Percentiles rank a stretch among this genome's conserved stretches.
phyloP scores from a whole-genome alignment of 2,888 invertebrate species.

The Rhorus exstirpatorius region DNA sequence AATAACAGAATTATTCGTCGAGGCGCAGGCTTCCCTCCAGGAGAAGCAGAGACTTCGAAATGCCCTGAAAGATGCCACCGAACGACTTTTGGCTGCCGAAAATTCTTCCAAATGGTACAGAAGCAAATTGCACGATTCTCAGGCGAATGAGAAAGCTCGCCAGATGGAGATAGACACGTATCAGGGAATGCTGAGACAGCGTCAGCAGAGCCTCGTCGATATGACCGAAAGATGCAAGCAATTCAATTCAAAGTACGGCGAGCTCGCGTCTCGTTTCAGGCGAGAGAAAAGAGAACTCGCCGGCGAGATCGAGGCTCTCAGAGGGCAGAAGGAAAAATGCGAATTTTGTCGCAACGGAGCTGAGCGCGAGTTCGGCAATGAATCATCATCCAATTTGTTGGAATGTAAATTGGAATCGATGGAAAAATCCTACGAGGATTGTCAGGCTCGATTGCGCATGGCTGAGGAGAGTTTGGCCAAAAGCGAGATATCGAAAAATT shows the following conservation, averaged over 20 bases:
- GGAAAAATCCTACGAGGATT: conserved; percentile 72
- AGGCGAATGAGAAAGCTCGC: conserved; percentile 77
- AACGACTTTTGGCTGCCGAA: conserved; percentile 73
- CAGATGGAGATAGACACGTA: conserved; percentile 79
- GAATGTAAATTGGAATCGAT: conserved; percentile 72
- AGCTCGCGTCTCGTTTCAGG: conserved; percentile 73
- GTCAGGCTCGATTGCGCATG: conserved; percentile 70
- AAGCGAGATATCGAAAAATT: conserved; percentile 73
- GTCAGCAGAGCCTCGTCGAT: conserved; percentile 75
- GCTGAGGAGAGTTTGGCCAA: conserved; percentile 74
- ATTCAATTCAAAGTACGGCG: conserved; percentile 73
- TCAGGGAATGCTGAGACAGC: conserved; percentile 76
- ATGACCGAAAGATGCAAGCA: conserved; percentile 76
- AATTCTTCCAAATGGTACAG: conserved; percentile 80
- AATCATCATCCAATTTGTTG: conserved; percentile 37
- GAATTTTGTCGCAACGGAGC: not conserved
- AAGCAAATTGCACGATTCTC: conserved; percentile 76
- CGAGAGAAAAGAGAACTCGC: conserved; percentile 74
- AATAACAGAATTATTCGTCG: conserved; percentile 78
- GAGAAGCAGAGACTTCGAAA: conserved; percentile 78
- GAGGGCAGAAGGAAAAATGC: conserved; percentile 32
- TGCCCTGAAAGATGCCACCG: conserved; percentile 74
- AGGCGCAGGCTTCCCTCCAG: conserved; percentile 76
- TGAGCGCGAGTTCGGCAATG: not conserved
- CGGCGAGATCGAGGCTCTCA: conserved; percentile 68